Evolutionary conservation across 2,888 invertebrate genomes (phyloP), one percentile per base, ranked within the genome.

Genomic region (Caenorhabditis afra): DNA sequence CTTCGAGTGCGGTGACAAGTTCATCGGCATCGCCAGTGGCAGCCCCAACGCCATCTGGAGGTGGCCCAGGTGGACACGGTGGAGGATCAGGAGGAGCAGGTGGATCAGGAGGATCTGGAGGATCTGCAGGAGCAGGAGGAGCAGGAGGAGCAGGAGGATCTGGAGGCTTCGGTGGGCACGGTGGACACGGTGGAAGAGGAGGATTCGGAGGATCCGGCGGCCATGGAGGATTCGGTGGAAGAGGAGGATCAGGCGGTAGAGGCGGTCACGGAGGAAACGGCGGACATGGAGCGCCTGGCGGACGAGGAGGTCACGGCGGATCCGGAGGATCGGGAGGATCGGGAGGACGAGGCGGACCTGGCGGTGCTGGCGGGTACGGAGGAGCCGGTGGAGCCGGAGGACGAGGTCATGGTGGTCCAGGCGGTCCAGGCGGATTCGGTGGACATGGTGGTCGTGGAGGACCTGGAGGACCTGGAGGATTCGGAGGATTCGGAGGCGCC

Each of bases 21-120:
- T n/a, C n/a, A 35, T 50, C n/a, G n/a, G n/a, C n/a, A n/a, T n/a
- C n/a, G n/a, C n/a, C n/a, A n/a, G n/a, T n/a, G n/a, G n/a, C n/a
- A n/a, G n/a, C n/a, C n/a, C n/a, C n/a, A n/a, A n/a, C n/a, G n/a
- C n/a, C n/a, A n/a, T n/a, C n/a, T n/a, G n/a, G n/a, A n/a, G n/a
- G n/a, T n/a, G n/a, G n/a, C n/a, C n/a, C n/a, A n/a, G n/a, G n/a
- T n/a, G n/a, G 62, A 20, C 10, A 41, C 22, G 52, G 58, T 23
- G 59, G 52, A 37, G 45, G 45, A 35, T 10, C 1, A 3, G 61
- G 61, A 47, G 61, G 61, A 35, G 8, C n/a, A 10, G 61, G 49
- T 8, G 62, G 62, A 20, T 10, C n/a, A 12, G 62, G 61, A 44
- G 49, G 61, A 18, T 16, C n/a, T 14, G 61, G 61, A 18, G 61